Base-by-base conservation (phyloP, 2,113 vertebrate genomes). In the Panthera uncia region DNA sequence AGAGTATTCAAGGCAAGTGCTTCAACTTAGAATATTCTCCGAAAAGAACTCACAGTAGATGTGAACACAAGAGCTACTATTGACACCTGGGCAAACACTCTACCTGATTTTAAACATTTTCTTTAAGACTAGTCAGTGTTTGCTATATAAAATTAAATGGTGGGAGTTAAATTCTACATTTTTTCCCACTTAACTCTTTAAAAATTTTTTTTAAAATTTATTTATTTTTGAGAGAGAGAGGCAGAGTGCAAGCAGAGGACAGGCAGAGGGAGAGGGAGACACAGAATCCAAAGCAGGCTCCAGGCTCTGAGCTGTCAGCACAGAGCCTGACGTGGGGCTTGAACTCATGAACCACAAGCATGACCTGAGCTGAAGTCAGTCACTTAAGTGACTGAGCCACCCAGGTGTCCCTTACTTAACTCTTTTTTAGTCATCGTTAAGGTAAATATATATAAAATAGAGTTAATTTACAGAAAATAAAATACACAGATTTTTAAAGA, bases 1-100 rank as follows among this genome's bases (percentile, higher is more conserved):
- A 5, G 36, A 7, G 38, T 0, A 1, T 4, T n/a, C 61, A 18
- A 2, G 45, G 3, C 12, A 27, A 16, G 69, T 8, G 1, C 16
- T 52, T 31, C 10, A 7, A 50, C 27, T 18, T 3, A 50, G 14
- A 50, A 21, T 38, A 8, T 18, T 38, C 36, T 89, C 33, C 65
- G 16, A 23, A 36, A 15, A 36, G 84, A 29, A n/a, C 38, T 36
- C 38, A 7, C 12, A 1, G 38, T 11, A 29, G 15, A 23, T 1
- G 23, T n/a, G n/a, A 31, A 15, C 16, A 3, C 12, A 31, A 12
- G 50, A 78, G 38, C 23, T 38, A 7, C 36, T 61, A 69, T 13
- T 1, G 27, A 52, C n/a, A 33, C 82, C 57, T 65, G 57, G 18
- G 86, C 82, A 52, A 41, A 81, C 63, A 36, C 50, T 48, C 50